These are phyloP conservation scores for Catostomus latipinnis DNA, from an alignment of 2,797 vertebrate genomes.

Conservation along the genomic window DNA sequence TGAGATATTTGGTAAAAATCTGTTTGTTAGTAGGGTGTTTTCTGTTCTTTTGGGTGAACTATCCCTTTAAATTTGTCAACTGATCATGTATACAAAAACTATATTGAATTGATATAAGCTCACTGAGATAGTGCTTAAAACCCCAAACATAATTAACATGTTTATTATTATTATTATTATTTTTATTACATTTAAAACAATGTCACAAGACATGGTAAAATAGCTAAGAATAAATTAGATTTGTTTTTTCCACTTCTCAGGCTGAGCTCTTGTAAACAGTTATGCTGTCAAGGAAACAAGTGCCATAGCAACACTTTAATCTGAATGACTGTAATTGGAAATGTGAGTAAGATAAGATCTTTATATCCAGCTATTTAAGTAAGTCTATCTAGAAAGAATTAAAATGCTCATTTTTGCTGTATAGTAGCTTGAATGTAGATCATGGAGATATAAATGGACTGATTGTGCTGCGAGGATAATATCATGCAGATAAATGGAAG, in stretches of 20 bases:
- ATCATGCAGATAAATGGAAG: conserved; percentile 34
- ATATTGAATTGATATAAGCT: neutral
- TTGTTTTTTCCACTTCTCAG: conserved; percentile 62
- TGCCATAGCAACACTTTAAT: conserved; percentile 75
- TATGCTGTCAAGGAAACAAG: conserved; percentile 81
- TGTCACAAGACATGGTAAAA: neutral
- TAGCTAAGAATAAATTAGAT: conserved; percentile 51
- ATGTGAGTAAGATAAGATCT: conserved; percentile 73
- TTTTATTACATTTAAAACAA: conserved; percentile 7
- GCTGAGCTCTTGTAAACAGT: conserved; percentile 70
- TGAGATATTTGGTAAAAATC: neutral
- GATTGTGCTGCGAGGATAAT: conserved; percentile 36
- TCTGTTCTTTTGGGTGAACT: neutral
- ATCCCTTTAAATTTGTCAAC: neutral
- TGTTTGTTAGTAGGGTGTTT: neutral
- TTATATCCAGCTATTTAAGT: conserved; percentile 68
- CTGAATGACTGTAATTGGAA: conserved; percentile 79
- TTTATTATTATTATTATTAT: neutral
- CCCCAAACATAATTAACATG: conserved; percentile 6
- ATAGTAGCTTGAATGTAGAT: conserved; percentile 67
- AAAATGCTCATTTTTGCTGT: conserved; percentile 69
- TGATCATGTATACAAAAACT: conserved; percentile 6
- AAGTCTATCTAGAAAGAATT: conserved; percentile 47
- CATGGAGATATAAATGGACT: conserved; percentile 33
- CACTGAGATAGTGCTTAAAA: neutral